Conservation (phyloP, 2,113 vertebrate species). For the Albula goreensis region DNA sequence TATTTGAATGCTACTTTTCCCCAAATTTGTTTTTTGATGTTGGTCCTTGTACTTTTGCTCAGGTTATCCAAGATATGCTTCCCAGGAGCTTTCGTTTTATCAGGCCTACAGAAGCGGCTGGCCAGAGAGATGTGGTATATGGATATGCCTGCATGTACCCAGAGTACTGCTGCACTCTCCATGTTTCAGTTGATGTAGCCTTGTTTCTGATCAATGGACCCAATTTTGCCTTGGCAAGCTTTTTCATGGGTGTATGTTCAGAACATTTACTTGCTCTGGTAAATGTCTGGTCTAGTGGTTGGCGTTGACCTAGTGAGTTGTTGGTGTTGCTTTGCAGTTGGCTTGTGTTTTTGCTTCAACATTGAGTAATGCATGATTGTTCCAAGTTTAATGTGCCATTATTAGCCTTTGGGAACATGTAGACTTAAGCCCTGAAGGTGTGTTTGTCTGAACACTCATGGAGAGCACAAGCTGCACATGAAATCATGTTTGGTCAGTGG, state of each 20-base stretch:
- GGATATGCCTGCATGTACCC: constrained; percentile 65
- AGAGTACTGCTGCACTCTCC: neutral
- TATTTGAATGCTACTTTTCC: constrained; percentile 29
- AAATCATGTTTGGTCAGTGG: neutral
- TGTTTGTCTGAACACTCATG: too few species aligned
- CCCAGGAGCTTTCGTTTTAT: constrained; percentile 73
- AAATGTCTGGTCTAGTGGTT: neutral
- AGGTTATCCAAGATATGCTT: constrained; percentile 74
- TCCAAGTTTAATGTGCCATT: neutral
- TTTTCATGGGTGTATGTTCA: neutral
- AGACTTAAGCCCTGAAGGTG: too few species aligned
- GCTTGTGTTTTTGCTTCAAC: neutral
- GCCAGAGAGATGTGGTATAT: constrained; percentile 72
- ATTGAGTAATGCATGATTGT: neutral
- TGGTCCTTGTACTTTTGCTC: constrained; percentile 67
- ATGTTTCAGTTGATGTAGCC: neutral
- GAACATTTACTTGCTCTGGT: too few species aligned
- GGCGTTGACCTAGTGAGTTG: neutral
- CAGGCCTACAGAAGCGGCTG: constrained; percentile 71
- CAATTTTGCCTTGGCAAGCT: neutral
- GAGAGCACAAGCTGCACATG: neutral
- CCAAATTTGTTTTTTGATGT: constrained; percentile 29
- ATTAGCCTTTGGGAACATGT: neutral
- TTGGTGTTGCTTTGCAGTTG: neutral
- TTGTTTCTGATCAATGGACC: neutral